A percentile compares a stretch with the other conserved stretches of the same genome.
Evolutionary conservation across 2,797 vertebrate genomes (phyloP).

Genomic region (Rhabdomys pumilio): DNA sequence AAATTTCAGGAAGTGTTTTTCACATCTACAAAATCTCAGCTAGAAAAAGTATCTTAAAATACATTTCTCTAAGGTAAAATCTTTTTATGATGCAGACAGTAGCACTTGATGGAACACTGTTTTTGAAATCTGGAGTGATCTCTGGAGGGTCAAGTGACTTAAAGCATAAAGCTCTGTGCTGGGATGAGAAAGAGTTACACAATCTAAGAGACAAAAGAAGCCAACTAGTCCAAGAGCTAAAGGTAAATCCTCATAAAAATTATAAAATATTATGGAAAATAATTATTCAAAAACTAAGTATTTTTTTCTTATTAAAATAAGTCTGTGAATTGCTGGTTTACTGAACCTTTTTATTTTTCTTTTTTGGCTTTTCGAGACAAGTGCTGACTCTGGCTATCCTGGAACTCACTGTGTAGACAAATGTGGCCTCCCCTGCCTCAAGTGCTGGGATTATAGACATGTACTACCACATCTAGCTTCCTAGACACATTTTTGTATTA

Average conservation of each 20-base stretch:
- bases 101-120: constrained; percentile 96
- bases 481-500: constrained; percentile 1
- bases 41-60: constrained; percentile 40
- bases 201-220: constrained; percentile 93
- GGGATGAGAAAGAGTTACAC: constrained; percentile 95
- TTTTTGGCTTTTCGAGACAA: background rate
- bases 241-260: constrained; percentile 88
- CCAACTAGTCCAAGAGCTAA: constrained; percentile 91
- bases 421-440: background rate
- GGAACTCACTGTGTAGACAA: background rate
- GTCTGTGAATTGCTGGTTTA: background rate
- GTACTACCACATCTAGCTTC: background rate
- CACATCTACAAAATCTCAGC: constrained; percentile 19
- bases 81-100: constrained; percentile 91
- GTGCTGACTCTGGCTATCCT: background rate
- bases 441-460: background rate
- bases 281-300: constrained; percentile 6
- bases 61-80: constrained; percentile 59
- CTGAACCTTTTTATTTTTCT: background rate
- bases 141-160: constrained; percentile 96
- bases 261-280: constrained; percentile 8
- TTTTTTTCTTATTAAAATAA: constrained; percentile 4
- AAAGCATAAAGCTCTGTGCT: constrained; percentile 93
- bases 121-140: constrained; percentile 96
- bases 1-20: constrained; percentile 23